Conservation (phyloP, 2,797 vertebrate genomes). For the Mus minutoides region DNA sequence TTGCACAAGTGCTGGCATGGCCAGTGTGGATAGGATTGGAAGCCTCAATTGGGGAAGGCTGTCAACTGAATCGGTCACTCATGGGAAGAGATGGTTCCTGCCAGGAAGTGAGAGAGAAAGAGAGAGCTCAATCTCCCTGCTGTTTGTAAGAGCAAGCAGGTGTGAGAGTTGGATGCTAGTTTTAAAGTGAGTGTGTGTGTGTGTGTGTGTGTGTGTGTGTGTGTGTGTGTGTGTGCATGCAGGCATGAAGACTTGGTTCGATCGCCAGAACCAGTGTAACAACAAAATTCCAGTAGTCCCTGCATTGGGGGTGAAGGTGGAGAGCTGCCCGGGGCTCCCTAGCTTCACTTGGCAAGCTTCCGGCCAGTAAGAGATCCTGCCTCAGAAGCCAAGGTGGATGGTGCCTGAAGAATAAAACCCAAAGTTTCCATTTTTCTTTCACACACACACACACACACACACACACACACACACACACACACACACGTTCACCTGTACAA, state of each 20-base stretch:
- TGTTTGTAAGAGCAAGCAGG: background rate
- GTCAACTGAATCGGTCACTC: constrained; percentile 82
- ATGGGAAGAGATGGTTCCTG: constrained; percentile 17
- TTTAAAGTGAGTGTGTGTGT: background rate
- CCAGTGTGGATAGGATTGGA: constrained; percentile 78
- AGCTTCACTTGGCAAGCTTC: background rate
- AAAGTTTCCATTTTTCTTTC: background rate
- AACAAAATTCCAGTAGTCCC: background rate
- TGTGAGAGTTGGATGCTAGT: background rate
- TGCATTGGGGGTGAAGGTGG: no score
- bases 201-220: background rate
- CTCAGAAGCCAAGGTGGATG: background rate
- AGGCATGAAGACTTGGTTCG: background rate
- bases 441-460: background rate
- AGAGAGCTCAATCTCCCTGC: background rate
- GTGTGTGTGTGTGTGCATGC: background rate
- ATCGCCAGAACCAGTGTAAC: background rate
- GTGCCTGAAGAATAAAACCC: background rate
- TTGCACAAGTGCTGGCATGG: constrained; percentile 83
- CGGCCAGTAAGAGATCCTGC: background rate
- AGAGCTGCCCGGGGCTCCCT: background rate
- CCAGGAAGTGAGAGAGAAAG: background rate
- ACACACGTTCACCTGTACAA: no score
- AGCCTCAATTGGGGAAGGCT: constrained; percentile 76
- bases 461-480: background rate